Conservation (phyloP, 2,797 vertebrate species). For the Paramormyrops hopkinsi region DNA sequence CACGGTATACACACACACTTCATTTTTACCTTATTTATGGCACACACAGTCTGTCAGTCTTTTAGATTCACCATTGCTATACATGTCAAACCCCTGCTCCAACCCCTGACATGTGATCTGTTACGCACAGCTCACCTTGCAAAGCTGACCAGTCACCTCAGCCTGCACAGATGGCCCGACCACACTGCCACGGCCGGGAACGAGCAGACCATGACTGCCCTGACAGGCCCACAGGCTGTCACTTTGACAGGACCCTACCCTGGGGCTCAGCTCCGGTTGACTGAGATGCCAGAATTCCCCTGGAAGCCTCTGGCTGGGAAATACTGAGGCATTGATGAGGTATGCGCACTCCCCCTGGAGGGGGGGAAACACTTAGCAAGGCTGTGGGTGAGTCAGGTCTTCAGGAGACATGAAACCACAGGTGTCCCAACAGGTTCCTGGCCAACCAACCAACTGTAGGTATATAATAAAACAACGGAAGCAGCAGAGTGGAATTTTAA, state of each 20-base stretch:
- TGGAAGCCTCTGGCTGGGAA: slow-evolving; percentile 21
- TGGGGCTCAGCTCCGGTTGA: slow-evolving; percentile 27
- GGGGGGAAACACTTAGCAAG: neutral
- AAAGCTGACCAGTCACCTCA: neutral
- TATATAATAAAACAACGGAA: neutral
- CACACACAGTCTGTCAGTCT: neutral
- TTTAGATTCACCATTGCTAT: neutral
- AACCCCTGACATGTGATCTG: neutral
- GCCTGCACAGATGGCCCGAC: neutral
- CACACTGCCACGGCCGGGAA: neutral
- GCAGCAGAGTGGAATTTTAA: neutral
- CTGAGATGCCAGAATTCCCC: slow-evolving; percentile 35
- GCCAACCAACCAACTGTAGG: neutral
- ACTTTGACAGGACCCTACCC: neutral
- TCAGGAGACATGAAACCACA: neutral
- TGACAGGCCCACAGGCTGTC: neutral
- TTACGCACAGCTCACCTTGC: neutral
- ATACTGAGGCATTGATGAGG: neutral
- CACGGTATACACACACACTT: neutral
- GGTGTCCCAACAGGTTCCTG: neutral
- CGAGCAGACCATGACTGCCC: slow-evolving; percentile 30
- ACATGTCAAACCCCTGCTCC: neutral
- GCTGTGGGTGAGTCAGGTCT: neutral
- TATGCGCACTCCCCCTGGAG: neutral
- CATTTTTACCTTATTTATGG: neutral